Percentiles rank a stretch among this genome's conserved stretches.
Evolutionary conservation across 2,888 invertebrate genomes (phyloP).

Genomic region (Blastobasis lacticolella): DNA sequence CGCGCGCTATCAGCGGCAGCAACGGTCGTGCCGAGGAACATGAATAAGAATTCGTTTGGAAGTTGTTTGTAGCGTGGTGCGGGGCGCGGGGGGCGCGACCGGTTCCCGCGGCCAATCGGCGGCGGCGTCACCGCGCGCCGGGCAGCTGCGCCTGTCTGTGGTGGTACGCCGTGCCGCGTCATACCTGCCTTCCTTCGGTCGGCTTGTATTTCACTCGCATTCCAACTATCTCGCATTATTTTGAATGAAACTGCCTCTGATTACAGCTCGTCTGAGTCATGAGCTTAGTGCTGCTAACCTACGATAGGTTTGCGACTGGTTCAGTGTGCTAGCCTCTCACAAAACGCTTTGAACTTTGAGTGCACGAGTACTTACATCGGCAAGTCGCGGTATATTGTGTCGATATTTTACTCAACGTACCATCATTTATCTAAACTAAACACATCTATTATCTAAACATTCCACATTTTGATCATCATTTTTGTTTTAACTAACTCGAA

Average conservation of each 20-base stretch:
- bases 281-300: constrained; percentile 25
- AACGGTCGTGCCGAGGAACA: constrained; percentile 65
- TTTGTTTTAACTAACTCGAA: too few relatives aligned
- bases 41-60: constrained; percentile 70
- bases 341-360: constrained; percentile 23
- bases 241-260: constrained; percentile 54
- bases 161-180: constrained; percentile 44
- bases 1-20: constrained; percentile 58
- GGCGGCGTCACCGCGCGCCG: constrained; percentile 54
- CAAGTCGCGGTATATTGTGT: too few relatives aligned
- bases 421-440: too few relatives aligned
- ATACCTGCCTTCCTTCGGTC: constrained; percentile 47
- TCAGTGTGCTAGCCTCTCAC: constrained; percentile 17
- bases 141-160: constrained; percentile 56
- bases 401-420: too few relatives aligned
- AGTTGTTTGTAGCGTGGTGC: constrained; percentile 51
- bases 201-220: constrained; percentile 48
- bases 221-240: constrained; percentile 48
- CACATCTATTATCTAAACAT: too few relatives aligned
- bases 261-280: constrained; percentile 41
- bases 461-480: too few relatives aligned
- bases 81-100: constrained; percentile 44
- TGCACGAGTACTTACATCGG: constrained; percentile 16
- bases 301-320: constrained; percentile 20
- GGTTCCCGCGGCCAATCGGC: constrained; percentile 63